Conservation (phyloP, 2,113 vertebrate species). For the Marmota monax region DNA sequence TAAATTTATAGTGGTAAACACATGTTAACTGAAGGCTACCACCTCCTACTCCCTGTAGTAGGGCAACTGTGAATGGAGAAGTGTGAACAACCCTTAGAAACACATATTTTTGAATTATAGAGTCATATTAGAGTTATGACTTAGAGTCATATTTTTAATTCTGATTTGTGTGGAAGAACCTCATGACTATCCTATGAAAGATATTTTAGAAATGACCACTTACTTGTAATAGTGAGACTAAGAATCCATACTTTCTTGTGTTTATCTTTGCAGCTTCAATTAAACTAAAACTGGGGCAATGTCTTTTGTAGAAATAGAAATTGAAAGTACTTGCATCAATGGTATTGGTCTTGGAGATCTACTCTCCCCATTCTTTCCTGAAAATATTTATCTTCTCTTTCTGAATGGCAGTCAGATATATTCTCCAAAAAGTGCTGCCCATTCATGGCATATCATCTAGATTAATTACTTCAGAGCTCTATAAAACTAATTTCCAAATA, state of each 20-base stretch:
- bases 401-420: background rate
- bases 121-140: too few relatives aligned
- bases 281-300: background rate
- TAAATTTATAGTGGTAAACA: background rate
- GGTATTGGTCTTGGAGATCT: background rate
- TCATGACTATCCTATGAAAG: constrained; percentile 19
- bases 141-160: background rate
- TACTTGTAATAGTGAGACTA: background rate
- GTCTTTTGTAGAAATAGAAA: constrained; percentile 1
- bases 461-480: constrained; percentile 17
- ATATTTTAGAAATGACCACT: background rate
- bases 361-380: background rate
- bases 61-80: background rate
- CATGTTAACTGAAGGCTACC: background rate
- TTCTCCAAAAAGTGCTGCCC: background rate
- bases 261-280: background rate
- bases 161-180: background rate
- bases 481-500: constrained; percentile 18
- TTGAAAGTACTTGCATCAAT: constrained; percentile 19
- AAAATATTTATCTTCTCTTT: constrained; percentile 52
- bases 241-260: background rate
- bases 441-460: constrained; percentile 10
- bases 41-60: background rate
- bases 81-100: background rate
- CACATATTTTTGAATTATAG: background rate